These are phyloP conservation scores for Bolborhynchus lineola DNA, from an alignment of 2,113 vertebrate species.

Conservation along the genomic window DNA sequence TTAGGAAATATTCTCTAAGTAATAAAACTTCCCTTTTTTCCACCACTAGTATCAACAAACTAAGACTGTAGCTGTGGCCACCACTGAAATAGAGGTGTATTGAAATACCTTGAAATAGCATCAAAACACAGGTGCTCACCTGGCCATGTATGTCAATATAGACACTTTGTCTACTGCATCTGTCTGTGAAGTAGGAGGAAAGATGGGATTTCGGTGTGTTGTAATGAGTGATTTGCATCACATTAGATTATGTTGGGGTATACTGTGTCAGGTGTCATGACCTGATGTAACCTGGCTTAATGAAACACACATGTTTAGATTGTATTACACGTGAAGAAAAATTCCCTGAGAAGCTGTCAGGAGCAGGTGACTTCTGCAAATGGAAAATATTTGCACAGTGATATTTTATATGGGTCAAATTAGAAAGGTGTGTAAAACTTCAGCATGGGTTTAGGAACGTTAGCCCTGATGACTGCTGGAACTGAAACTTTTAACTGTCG, in stretches of 20 bases:
- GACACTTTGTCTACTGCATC: slow-evolving; percentile 72
- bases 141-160: slow-evolving; percentile 48
- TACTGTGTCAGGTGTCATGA: slow-evolving; percentile 77
- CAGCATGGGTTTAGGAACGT: not conserved
- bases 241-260: slow-evolving; percentile 73
- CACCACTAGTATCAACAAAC: not conserved
- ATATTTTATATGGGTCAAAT: slow-evolving; percentile 65
- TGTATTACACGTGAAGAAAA: slow-evolving; percentile 70
- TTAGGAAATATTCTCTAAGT: not conserved
- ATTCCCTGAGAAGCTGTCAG: slow-evolving; percentile 70
- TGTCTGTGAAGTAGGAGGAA: slow-evolving; percentile 63
- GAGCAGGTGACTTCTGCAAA: slow-evolving; percentile 80
- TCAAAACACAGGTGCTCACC: slow-evolving; percentile 49
- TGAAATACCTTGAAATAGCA: slow-evolving; percentile 56
- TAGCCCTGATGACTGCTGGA: not conserved
- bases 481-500: not conserved
- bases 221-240: slow-evolving; percentile 69
- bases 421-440: slow-evolving; percentile 48
- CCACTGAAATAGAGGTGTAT: slow-evolving; percentile 34
- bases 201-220: not conserved
- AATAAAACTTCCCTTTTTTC: not conserved
- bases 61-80: not conserved
- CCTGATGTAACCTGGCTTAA: slow-evolving; percentile 82
- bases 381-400: slow-evolving; percentile 73
- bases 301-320: slow-evolving; percentile 78